phyloP scores from a whole-genome alignment of 2,888 invertebrate species.

The Melanostoma mellinum region DNA sequence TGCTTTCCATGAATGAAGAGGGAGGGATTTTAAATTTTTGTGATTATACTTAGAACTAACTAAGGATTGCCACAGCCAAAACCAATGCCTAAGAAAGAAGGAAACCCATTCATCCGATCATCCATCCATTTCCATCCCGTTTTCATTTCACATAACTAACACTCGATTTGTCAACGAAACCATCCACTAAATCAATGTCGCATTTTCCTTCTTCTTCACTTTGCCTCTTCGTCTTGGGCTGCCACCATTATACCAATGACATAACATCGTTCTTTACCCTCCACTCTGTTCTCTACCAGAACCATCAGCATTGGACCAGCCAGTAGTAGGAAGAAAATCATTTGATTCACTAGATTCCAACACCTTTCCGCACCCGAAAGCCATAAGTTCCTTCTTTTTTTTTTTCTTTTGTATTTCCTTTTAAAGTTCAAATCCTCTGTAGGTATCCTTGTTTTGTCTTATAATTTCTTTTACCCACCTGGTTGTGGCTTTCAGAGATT shows the following conservation, averaged over 20 bases:
- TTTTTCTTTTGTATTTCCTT: conserved; percentile 17
- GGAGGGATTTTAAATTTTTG: conserved; percentile 34
- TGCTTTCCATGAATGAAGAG: conserved; percentile 18
- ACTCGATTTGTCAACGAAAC: conserved; percentile 75
- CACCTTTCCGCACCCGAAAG: conserved; percentile 49
- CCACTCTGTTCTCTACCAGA: neutral
- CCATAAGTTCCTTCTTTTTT: conserved; percentile 42
- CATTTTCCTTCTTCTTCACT: conserved; percentile 53
- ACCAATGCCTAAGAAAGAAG: conserved; percentile 20
- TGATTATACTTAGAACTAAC: conserved; percentile 57
- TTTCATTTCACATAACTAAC: conserved; percentile 74
- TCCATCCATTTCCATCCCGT: conserved; percentile 64
- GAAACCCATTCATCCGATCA: conserved; percentile 49
- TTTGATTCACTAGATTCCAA: conserved; percentile 40
- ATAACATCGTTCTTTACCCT: neutral
- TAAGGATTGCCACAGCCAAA: conserved; percentile 23
- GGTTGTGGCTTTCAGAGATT: neutral
- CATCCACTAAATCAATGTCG: conserved; percentile 75
- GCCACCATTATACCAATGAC: neutral
- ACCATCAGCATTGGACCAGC: conserved; percentile 34
- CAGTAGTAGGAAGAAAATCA: conserved; percentile 32
- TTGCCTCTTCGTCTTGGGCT: conserved; percentile 6
- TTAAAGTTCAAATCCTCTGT: conserved; percentile 20
- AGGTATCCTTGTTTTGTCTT: conserved; percentile 34
- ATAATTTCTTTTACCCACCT: conserved; percentile 23